Base-by-base conservation (phyloP, 2,888 invertebrate genomes). In the Eulithis prunata region DNA sequence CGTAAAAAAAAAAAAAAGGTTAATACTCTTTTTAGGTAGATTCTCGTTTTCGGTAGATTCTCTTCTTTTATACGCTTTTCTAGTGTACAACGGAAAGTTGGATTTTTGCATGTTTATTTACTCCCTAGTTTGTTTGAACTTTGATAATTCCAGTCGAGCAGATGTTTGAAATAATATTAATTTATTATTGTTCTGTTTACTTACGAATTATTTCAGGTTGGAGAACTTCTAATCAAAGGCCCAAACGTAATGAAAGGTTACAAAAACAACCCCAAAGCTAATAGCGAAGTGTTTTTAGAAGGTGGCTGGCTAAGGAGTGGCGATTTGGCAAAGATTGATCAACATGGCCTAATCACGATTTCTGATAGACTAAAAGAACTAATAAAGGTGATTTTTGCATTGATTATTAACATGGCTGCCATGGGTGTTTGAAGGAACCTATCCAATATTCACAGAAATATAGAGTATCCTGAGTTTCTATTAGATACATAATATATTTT, bases 221-320 rank as follows among this genome's bases (percentile, higher is more conserved):
- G 97, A 0, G 97, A 98, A 85, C 79, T 97, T 7, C 93, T 95
- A 59, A 89, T 97, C 2, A 94, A 95, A 71, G 97, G 97, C 0
- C 97, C 97, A 0, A 96, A 97, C 79, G 93, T 97, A 0, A 97
- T 97, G 96, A 94, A 94, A 77, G 96, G 97, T 0, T 98, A 98
- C 77, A 94, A 94, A 69, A 95, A 96, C 71, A 96, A 96, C 78
- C 94, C 94, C 1, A 92, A 96, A 78, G 97, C 96, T 5, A 97
- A 96, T 4, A 88, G 90, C 49, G 94, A 95, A 7, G 94, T 94
- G 8, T 95, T 97, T 77, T 87, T 94, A 57, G 94, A 91, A 45
- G 94, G 95, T 55, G 95, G 95, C 0, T 98, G 97, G 97, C 87
- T 96, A 12, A 95, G 95, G 73, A 96, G 95, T 5, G 97, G 97